Evolutionary conservation across 2,113 vertebrate species (phyloP), one percentile per base, ranked within the genome.

Genomic region (Nyctereutes procyonoides): DNA sequence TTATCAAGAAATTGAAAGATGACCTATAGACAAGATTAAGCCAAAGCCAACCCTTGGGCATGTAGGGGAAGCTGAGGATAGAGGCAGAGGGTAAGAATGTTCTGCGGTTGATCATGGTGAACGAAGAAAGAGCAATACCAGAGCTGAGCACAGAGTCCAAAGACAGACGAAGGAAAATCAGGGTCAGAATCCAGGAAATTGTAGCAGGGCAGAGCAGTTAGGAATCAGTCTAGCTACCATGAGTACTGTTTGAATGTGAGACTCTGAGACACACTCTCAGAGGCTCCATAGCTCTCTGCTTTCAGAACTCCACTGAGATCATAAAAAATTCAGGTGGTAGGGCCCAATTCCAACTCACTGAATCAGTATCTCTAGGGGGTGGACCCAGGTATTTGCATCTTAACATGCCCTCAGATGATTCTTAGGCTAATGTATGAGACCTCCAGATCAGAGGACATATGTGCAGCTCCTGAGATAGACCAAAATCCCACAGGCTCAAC

Each of bases 1-100:
- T 73, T 62, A 80, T 92, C 8, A 92, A 95, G 20, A 93, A 93
- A 65, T 11, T 71, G 19, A 62, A 88, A 76, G n/a, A 35, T 9
- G 35, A 56, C 35, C 56, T 65, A 92, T 7, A 85, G 51, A n/a
- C 60, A 93, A 32, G 65, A 67, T 26, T 51, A 65, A 89, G 26
- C 26, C 63, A 51, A 12, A 86, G 32, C 28, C 43, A 58, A 38
- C 55, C 1, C 69, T 74, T 16, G 22, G 56, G 38, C 43, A 35
- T 11, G 8, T 17, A 76, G 30, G 14, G 30, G 5, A 35, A 65
- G 32, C 32, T 53, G 16, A 32, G 0, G n/a, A 3, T 17, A 28
- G 14, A 87, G 35, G 13, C 28, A 87, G 60, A 82, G 53, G 32
- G 32, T 56, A 30, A 84, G 43, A 35, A 11, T 28, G 16, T 4